These are phyloP conservation scores for Saccopteryx bilineata DNA, from an alignment of 2,113 vertebrate species.

Conservation along the genomic window DNA sequence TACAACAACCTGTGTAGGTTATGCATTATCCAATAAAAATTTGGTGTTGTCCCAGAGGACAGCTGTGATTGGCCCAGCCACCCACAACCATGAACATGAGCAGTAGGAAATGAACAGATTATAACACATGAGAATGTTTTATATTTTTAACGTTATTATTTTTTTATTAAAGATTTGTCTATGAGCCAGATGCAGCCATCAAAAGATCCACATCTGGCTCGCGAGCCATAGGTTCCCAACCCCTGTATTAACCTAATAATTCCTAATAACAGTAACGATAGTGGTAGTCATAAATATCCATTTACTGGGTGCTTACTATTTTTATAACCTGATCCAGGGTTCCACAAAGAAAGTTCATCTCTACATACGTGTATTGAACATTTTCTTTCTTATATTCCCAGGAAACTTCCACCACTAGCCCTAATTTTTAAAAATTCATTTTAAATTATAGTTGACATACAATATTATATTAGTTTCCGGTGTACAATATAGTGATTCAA, in stretches of 20 bases:
- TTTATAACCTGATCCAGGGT: neutral
- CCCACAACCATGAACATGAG: too few relatives aligned
- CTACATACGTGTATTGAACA: neutral
- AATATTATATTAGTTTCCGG: neutral
- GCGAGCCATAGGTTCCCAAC: too few relatives aligned
- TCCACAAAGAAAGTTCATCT: neutral
- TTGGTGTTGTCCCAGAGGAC: too few relatives aligned
- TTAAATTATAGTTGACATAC: neutral
- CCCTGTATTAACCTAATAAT: neutral
- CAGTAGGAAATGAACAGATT: too few relatives aligned
- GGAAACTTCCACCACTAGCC: neutral
- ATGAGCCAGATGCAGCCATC: too few relatives aligned
- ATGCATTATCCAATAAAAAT: too few relatives aligned
- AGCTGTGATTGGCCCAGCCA: too few relatives aligned
- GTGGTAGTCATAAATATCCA: neutral
- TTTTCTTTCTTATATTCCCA: slow-evolving; percentile 2
- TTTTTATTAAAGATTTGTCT: too few relatives aligned
- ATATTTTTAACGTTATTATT: too few relatives aligned
- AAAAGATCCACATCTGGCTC: too few relatives aligned
- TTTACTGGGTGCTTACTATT: slow-evolving; percentile 27
- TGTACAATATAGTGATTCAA: neutral
- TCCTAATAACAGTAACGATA: neutral
- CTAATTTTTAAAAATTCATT: neutral
- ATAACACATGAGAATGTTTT: too few relatives aligned
- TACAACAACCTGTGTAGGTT: too few relatives aligned